Conservation (phyloP, 2,797 vertebrate genomes). For the Tiaroga cobitis region DNA sequence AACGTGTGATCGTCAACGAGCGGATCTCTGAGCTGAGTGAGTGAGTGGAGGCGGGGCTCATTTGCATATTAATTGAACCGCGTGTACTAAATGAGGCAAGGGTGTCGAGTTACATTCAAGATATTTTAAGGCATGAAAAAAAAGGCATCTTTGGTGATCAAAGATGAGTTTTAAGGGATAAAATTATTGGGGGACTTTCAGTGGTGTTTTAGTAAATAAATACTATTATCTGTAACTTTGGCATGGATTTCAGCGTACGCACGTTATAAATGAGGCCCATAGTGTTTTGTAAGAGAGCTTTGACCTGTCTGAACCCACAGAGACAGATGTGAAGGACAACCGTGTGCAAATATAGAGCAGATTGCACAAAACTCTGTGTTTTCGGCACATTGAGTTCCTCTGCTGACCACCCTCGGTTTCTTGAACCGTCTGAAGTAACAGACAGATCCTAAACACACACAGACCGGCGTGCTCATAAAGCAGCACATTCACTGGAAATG, state of each 20-base stretch:
- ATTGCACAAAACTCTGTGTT: neutral
- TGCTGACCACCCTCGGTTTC: neutral
- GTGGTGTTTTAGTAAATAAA: neutral
- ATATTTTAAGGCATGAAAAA: too few species aligned
- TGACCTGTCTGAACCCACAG: neutral
- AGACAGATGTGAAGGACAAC: neutral
- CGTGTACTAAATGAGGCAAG: too few species aligned
- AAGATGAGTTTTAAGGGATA: too few species aligned
- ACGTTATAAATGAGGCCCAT: too few species aligned
- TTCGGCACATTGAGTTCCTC: neutral
- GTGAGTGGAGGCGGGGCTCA: too few species aligned
- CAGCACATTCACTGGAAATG: slow-evolving; percentile 21
- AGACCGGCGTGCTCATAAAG: neutral
- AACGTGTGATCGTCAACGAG: too few species aligned
- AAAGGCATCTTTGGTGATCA: too few species aligned
- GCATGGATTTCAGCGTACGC: too few species aligned
- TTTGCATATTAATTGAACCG: too few species aligned
- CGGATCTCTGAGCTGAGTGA: too few species aligned
- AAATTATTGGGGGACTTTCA: too few species aligned
- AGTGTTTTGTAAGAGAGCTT: neutral
- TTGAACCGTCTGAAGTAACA: neutral
- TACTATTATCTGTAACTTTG: neutral
- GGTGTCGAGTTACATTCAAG: too few species aligned
- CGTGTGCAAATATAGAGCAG: slow-evolving; percentile 1
- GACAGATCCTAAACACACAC: neutral